These are phyloP conservation scores for Falco punctatus DNA, from an alignment of 2,113 vertebrate species.

Conservation along the genomic window DNA sequence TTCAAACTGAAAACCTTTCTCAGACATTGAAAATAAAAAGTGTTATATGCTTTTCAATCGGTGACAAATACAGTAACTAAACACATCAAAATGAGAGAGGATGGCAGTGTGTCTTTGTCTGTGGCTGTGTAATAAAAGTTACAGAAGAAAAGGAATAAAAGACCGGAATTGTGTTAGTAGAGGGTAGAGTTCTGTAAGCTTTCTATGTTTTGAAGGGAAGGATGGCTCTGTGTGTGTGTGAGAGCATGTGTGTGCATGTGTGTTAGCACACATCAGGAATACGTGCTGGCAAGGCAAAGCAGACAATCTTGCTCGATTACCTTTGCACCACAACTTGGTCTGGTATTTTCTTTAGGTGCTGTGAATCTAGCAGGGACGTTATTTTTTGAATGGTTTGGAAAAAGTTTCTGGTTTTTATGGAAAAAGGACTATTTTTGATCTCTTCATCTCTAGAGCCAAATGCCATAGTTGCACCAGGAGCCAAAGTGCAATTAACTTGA, in stretches of 20 bases:
- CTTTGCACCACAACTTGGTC: neutral
- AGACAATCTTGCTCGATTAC: neutral
- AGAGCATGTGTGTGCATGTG: neutral
- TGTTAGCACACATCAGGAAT: neutral
- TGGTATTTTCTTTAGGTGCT: neutral
- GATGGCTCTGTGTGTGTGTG: too few species aligned
- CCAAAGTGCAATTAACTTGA: neutral
- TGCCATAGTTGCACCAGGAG: neutral
- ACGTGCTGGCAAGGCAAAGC: neutral
- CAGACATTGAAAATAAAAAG: constrained; percentile 44
- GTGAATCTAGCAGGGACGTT: neutral
- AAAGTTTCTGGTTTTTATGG: neutral
- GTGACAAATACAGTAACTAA: neutral
- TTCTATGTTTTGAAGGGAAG: neutral
- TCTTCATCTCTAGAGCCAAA: neutral
- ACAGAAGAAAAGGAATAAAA: neutral
- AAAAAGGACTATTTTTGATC: neutral
- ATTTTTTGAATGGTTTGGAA: neutral
- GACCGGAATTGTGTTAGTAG: neutral
- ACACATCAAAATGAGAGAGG: neutral
- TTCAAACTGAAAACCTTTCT: constrained; percentile 67
- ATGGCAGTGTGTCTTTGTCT: neutral
- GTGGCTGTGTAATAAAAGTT: constrained; percentile 18
- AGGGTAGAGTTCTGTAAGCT: neutral
- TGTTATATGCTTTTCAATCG: neutral